Conservation (phyloP, 1,140 invertebrate species). For the Thrips palmi region DNA sequence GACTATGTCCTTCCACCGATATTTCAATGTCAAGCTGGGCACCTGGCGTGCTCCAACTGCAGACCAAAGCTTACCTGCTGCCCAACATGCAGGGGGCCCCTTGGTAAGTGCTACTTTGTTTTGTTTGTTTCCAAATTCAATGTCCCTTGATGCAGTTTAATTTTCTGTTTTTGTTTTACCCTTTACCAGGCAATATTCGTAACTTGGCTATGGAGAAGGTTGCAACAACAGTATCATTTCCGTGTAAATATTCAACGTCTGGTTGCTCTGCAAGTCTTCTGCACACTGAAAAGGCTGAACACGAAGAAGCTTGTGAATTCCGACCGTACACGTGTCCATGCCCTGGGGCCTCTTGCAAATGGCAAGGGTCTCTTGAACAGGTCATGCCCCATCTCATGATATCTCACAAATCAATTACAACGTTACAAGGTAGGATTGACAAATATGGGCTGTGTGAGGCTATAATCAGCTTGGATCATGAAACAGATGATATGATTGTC, state of each 20-base stretch:
- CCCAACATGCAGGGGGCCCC: constrained; percentile 89
- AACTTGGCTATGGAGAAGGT: constrained; percentile 99
- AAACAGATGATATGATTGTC: constrained; percentile 1
- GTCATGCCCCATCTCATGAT: constrained; percentile 97
- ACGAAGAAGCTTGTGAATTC: constrained; percentile 96
- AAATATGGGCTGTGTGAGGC: constrained; percentile 2
- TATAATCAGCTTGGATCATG: not conserved
- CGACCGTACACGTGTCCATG: constrained; percentile 95
- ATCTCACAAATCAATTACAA: constrained; percentile 98
- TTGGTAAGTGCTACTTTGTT: constrained; percentile 30
- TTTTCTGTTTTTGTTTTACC: not conserved
- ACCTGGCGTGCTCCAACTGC: constrained; percentile 85
- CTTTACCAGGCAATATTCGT: constrained; percentile 70
- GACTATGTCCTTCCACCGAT: constrained; percentile 98
- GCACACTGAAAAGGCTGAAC: constrained; percentile 92
- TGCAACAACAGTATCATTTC: constrained; percentile 93
- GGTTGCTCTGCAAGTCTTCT: constrained; percentile 85
- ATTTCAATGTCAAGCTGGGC: constrained; percentile 71
- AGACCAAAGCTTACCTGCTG: constrained; percentile 91
- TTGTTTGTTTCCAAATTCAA: not conserved
- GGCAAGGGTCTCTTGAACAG: constrained; percentile 89
- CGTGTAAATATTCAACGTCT: constrained; percentile 95
- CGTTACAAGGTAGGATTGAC: constrained; percentile 47
- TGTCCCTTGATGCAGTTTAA: not conserved
- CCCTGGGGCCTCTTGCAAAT: constrained; percentile 96